Evolutionary conservation across 1,140 invertebrate genomes (phyloP).

Genomic region (Hyphantria cunea): DNA sequence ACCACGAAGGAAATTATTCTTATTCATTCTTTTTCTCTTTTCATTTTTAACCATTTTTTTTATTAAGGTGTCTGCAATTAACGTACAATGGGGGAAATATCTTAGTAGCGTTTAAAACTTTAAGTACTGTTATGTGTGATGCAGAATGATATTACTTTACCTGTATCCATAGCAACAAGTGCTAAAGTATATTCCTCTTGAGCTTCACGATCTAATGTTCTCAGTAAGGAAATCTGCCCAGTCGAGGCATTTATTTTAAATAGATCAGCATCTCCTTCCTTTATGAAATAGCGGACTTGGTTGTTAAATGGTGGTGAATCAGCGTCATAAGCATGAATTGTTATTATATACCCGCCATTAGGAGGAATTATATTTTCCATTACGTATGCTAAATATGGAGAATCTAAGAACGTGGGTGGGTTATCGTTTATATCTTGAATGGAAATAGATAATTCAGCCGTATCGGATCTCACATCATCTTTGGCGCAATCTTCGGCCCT

Average conservation of each 20-base stretch:
- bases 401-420: slow-evolving; percentile 94
- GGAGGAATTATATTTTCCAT: slow-evolving; percentile 94
- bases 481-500: slow-evolving; percentile 94
- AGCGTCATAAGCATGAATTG: slow-evolving; percentile 93
- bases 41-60: too few species aligned
- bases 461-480: slow-evolving; percentile 85
- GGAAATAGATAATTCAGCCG: slow-evolving; percentile 86
- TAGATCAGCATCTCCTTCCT: slow-evolving; percentile 94
- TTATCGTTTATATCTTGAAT: slow-evolving; percentile 98
- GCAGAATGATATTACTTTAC: slow-evolving; percentile 81
- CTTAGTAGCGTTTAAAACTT: too few species aligned
- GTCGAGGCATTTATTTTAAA: slow-evolving; percentile 94
- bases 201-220: slow-evolving; percentile 91
- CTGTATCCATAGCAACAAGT: slow-evolving; percentile 95
- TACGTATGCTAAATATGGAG: slow-evolving; percentile 95
- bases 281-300: slow-evolving; percentile 94
- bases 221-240: slow-evolving; percentile 91
- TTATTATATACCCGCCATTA: slow-evolving; percentile 88
- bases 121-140: too few species aligned
- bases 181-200: slow-evolving; percentile 92
- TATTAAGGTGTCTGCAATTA: too few species aligned
- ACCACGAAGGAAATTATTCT: too few species aligned
- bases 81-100: too few species aligned
- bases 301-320: slow-evolving; percentile 95
- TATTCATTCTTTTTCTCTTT: too few species aligned